These are phyloP conservation scores for Riptortus pedestris DNA, from an alignment of 1,140 invertebrate species.

Conservation along the genomic window DNA sequence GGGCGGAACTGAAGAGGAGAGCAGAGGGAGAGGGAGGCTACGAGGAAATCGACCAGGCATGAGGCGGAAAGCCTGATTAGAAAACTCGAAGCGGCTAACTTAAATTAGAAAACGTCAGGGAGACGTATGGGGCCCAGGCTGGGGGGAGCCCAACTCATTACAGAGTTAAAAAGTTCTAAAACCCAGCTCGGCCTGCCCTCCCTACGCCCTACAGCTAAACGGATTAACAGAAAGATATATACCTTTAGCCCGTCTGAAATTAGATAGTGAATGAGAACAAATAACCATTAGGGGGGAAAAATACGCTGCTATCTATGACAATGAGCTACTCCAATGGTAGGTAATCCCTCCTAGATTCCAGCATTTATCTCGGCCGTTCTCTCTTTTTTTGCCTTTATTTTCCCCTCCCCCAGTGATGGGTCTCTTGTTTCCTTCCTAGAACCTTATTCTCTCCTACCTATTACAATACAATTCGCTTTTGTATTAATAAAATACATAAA, in stretches of 20 bases:
- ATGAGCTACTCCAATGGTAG: too few relatives aligned
- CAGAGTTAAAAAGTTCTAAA: constrained; percentile 12
- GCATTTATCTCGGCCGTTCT: too few relatives aligned
- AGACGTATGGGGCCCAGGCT: constrained; percentile 2
- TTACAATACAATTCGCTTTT: too few relatives aligned
- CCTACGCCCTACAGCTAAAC: not conserved
- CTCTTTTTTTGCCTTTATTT: too few relatives aligned
- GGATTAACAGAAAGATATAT: constrained; percentile 11
- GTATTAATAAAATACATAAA: too few relatives aligned
- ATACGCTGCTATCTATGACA: too few relatives aligned
- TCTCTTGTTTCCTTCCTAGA: too few relatives aligned
- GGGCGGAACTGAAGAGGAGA: not conserved
- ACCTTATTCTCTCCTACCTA: too few relatives aligned
- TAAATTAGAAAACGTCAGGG: constrained; percentile 18
- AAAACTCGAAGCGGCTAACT: constrained; percentile 11
- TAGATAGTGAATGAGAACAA: not conserved
- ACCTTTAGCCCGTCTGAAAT: not conserved
- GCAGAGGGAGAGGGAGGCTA: not conserved
- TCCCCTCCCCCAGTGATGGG: too few relatives aligned
- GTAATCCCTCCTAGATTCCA: too few relatives aligned
- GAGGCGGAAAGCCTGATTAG: constrained; percentile 12
- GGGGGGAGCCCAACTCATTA: constrained; percentile 3
- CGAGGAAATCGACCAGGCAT: constrained; percentile 12
- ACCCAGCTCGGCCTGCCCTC: not conserved
- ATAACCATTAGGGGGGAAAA: too few relatives aligned